Base-by-base conservation (phyloP, 2,113 vertebrate species). In the Crocuta crocuta region DNA sequence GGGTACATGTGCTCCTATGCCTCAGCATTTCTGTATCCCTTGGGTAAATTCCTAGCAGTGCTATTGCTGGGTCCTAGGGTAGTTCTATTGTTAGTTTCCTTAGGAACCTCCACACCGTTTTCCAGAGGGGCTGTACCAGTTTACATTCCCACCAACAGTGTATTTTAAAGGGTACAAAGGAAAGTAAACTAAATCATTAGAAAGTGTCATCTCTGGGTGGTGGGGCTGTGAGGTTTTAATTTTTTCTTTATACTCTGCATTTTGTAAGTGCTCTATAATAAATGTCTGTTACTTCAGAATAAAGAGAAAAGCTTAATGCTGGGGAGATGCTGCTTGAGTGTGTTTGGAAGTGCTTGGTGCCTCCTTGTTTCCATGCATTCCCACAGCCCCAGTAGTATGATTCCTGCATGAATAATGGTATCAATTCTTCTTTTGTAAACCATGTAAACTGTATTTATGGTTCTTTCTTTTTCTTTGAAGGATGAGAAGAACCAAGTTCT, bases 401-500 rank as follows among this genome's bases (percentile, higher is more conserved):
- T 39, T 55, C 81, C 15, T 80, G 10, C 19, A 4, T 68, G 71
- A 95, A 91, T 83, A 74, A 58, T 4, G 10, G 31, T 63, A 82
- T 81, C 53, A 24, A n/a, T 50, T 24, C 39, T 78, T 73, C 45
- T 81, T 94, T 70, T 39, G 70, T 84, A 79, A 66, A 61, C 45
- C 1, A 5, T 15, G 19, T 83, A 55, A 28, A 23, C n/a, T 16
- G 0, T 65, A 31, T 55, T 78, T 58, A 78, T 58, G 1, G 16
- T 23, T 61, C 24, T 88, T 26, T 90, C 61, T 86, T 84, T 90
- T 97, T 45, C 92, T 95, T 98, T 98, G 50, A 98, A 99, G 99
- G 99, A 99, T 98, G 99, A 99, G 98, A 99, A 99, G 98, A 99
- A 99, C 97, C 99, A 99, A 98, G 99, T 99, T 93, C 98, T 99